A percentile compares a stretch with the other conserved stretches of the same genome.
These are phyloP conservation scores for Chironomus striatipennis DNA, from an alignment of 1,140 invertebrate species.

Conservation along the genomic window DNA sequence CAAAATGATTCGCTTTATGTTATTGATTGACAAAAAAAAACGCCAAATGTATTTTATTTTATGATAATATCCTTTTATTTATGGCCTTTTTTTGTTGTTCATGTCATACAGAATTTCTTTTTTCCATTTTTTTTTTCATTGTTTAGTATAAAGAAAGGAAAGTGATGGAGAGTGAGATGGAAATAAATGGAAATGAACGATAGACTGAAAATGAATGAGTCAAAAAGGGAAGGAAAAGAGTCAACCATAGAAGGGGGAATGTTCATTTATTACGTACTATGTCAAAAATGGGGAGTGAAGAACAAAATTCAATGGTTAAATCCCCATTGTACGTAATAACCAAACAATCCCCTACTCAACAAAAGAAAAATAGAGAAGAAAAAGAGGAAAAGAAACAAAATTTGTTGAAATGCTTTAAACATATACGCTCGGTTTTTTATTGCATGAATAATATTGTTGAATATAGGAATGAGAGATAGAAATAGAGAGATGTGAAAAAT, in stretches of 20 bases:
- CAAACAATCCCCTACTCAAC: no score
- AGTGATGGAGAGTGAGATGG: background rate
- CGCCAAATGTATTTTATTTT: conserved; percentile 14
- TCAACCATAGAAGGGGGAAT: no score
- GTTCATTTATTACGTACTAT: no score
- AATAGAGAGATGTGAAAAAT: background rate
- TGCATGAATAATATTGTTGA: conserved; percentile 18
- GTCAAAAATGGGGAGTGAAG: no score
- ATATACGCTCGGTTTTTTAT: conserved; percentile 4
- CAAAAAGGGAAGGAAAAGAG: background rate
- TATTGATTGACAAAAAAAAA: conserved; percentile 6
- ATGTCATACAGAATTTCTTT: conserved; percentile 2
- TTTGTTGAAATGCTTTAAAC: conserved; percentile 11
- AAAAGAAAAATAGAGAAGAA: no score
- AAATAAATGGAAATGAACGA: background rate
- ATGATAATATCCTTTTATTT: conserved; percentile 14
- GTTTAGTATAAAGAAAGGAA: no score
- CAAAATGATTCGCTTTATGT: background rate
- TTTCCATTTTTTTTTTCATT: background rate
- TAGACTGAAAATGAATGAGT: background rate
- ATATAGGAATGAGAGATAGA: conserved; percentile 12
- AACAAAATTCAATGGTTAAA: no score
- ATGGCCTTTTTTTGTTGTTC: background rate
- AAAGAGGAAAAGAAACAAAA: background rate
- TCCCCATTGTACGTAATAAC: no score